Conservation (phyloP, 2,888 invertebrate species). For the Erebia aethiops region DNA sequence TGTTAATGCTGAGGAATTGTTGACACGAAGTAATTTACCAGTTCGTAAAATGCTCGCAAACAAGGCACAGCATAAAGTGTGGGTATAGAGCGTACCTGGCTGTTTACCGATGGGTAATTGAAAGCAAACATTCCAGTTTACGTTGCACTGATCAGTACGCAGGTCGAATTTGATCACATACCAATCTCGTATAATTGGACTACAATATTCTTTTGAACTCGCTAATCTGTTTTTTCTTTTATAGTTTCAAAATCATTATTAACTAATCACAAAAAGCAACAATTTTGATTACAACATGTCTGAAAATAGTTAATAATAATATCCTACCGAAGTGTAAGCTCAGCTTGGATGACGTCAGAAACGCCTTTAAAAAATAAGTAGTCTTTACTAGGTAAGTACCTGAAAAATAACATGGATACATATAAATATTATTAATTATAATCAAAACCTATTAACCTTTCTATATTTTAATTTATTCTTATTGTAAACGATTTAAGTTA, state of each 20-base stretch:
- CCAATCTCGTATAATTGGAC: conserved; percentile 10
- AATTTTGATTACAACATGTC: no score
- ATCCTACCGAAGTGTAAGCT: no score
- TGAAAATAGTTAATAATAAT: no score
- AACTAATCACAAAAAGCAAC: no score
- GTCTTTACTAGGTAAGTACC: no score
- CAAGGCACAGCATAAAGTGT: conserved; percentile 62
- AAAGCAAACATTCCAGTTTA: conserved; percentile 75
- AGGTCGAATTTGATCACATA: conserved; percentile 26
- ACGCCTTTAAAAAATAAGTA: no score
- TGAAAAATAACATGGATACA: no score
- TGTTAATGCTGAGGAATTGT: conserved; percentile 31
- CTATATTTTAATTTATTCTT: no score
- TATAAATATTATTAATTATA: no score
- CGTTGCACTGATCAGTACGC: conserved; percentile 59
- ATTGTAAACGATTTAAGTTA: no score
- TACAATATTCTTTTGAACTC: background rate
- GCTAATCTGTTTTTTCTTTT: background rate
- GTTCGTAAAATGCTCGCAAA: conserved; percentile 46
- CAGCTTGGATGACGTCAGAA: no score
- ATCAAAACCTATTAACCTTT: no score
- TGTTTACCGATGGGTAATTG: conserved; percentile 78
- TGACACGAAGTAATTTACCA: conserved; percentile 37
- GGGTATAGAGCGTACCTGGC: conserved; percentile 64
- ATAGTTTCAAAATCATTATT: background rate